Percentiles rank a stretch among this genome's conserved stretches.
Conservation (phyloP, 2,888 invertebrate species). For the Drosophila nr. fundita region DNA sequence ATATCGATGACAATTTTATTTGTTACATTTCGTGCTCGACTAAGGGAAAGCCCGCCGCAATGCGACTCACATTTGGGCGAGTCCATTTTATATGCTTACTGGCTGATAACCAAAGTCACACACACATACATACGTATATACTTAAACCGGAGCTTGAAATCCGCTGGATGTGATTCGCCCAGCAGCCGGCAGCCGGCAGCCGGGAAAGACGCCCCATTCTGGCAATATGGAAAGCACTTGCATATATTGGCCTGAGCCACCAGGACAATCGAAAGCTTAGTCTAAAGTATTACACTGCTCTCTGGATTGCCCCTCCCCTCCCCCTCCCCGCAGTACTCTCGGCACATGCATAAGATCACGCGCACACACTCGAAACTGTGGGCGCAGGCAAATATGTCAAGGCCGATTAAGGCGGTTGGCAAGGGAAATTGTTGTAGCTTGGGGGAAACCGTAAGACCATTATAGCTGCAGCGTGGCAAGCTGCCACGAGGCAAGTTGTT, state of each 20-base stretch:
- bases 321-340: not conserved
- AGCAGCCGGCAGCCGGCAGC: not conserved
- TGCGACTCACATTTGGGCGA: not conserved
- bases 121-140: not conserved
- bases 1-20: conserved; percentile 9
- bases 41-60: not conserved
- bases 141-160: not conserved
- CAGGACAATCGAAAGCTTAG: not conserved
- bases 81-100: conserved; percentile 7
- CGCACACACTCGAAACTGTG: not conserved
- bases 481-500: not conserved
- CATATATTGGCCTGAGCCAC: conserved; percentile 14
- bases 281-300: not conserved
- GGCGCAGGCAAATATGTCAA: conserved; percentile 13
- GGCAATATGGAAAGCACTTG: conserved; percentile 6
- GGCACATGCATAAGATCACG: not conserved
- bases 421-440: not conserved
- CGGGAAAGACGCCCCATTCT: not conserved
- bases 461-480: conserved; percentile 1
- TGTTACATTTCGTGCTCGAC: not conserved
- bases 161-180: conserved; percentile 3
- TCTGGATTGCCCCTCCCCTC: not conserved
- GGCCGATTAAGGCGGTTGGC: conserved; percentile 7
- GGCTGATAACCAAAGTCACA: conserved; percentile 1
- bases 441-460: not conserved